phyloP scores from a whole-genome alignment of 2,113 vertebrate species.

The Sylvia atricapilla region DNA sequence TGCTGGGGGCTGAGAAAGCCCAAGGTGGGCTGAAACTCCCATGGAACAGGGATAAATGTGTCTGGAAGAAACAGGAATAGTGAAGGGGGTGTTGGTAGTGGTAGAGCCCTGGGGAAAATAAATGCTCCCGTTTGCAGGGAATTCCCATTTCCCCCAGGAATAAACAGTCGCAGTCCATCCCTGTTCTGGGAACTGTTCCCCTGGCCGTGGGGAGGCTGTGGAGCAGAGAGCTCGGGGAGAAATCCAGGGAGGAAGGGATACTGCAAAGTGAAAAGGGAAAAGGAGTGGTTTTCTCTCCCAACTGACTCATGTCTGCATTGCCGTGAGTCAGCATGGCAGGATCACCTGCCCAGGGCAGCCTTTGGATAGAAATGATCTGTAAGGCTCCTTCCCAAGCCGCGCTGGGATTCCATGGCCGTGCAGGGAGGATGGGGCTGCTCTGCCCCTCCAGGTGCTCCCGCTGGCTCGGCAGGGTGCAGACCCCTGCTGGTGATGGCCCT shows the following conservation, averaged over 20 bases:
- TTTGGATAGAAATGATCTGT: background rate
- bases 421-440: background rate
- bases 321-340: background rate
- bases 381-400: background rate
- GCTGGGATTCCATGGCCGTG: fast-evolving
- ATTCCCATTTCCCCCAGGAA: background rate
- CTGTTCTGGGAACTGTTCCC: background rate
- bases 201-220: background rate
- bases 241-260: background rate
- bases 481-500: background rate
- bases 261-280: background rate
- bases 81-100: background rate
- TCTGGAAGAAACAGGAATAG: background rate
- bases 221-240: background rate
- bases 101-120: background rate
- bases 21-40: background rate
- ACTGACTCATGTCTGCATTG: background rate
- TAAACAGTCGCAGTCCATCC: background rate
- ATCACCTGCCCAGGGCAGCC: background rate
- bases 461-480: background rate
- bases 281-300: background rate
- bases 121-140: background rate
- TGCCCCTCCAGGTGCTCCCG: background rate
- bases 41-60: background rate
- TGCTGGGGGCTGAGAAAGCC: background rate